Percentiles rank a stretch among this genome's conserved stretches.
phyloP scores from a whole-genome alignment of 1,140 invertebrate species.

The Penaeus indicus region DNA sequence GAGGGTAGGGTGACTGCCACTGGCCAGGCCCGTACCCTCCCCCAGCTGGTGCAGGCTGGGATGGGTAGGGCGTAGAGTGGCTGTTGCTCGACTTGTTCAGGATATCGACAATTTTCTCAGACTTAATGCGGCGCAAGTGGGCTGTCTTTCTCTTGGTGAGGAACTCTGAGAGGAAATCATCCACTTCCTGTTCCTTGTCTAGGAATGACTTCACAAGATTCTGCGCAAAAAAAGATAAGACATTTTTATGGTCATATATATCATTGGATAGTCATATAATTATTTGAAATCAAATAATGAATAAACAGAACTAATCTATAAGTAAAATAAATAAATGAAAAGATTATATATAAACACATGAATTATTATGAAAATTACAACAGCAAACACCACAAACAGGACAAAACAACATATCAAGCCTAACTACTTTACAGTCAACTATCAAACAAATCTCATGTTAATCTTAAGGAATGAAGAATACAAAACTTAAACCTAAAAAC shows the following conservation, averaged over 20 bases:
- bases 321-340: neutral
- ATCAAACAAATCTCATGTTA: no score
- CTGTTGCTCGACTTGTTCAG: constrained; percentile 53
- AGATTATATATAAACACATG: neutral
- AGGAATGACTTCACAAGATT: constrained; percentile 69
- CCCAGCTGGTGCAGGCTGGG: constrained; percentile 7
- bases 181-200: constrained; percentile 68
- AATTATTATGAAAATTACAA: neutral
- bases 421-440: no score
- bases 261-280: neutral
- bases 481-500: no score
- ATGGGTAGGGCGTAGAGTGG: constrained; percentile 25
- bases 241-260: neutral
- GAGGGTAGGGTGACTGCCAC: constrained; percentile 50
- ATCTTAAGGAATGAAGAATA: no score
- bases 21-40: constrained; percentile 33
- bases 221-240: constrained; percentile 52
- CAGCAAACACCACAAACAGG: neutral
- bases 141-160: constrained; percentile 69
- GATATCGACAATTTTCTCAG: constrained; percentile 71
- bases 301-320: neutral
- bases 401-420: no score
- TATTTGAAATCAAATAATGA: neutral
- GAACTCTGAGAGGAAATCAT: constrained; percentile 70
- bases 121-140: constrained; percentile 70